Percentiles rank a stretch among this genome's conserved stretches.
phyloP scores from a whole-genome alignment of 2,797 vertebrate genomes.

The Lepus townsendii region DNA sequence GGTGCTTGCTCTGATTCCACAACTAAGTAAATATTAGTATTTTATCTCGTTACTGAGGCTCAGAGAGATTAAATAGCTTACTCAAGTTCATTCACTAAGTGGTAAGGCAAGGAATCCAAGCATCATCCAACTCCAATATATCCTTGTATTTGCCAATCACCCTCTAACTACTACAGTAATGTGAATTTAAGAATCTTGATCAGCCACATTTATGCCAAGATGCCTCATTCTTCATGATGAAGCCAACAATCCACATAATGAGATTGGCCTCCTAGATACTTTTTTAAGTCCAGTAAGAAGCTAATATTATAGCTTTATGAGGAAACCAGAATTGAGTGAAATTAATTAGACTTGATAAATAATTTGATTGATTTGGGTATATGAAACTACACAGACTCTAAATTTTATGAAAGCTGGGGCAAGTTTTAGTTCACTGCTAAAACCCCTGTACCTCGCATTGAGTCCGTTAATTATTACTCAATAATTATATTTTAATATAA shows the following conservation, averaged over 20 bases:
- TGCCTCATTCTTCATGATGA: neutral
- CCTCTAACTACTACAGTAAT: neutral
- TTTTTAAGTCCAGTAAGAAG: neutral
- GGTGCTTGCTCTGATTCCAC: neutral
- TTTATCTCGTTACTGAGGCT: neutral
- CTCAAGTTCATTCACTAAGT: neutral
- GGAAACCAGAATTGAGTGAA: neutral
- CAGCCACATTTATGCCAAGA: neutral
- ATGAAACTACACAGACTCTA: slow-evolving; percentile 27
- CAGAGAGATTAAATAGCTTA: slow-evolving; percentile 12
- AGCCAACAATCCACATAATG: neutral
- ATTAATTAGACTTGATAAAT: slow-evolving; percentile 29
- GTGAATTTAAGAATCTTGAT: slow-evolving; percentile 1
- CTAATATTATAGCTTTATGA: neutral
- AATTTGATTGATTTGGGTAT: neutral
- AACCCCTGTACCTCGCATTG: neutral
- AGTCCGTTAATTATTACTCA: slow-evolving; percentile 34
- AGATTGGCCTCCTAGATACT: neutral
- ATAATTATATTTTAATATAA: neutral
- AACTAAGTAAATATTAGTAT: neutral
- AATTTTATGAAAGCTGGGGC: neutral
- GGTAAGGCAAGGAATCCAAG: neutral
- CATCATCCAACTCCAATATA: neutral
- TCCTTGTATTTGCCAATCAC: neutral
- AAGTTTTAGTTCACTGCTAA: slow-evolving; percentile 53